Percentiles rank a stretch among this genome's conserved stretches.
These are phyloP conservation scores for Abrostola tripartita DNA, from an alignment of 2,888 invertebrate genomes.

Conservation along the genomic window DNA sequence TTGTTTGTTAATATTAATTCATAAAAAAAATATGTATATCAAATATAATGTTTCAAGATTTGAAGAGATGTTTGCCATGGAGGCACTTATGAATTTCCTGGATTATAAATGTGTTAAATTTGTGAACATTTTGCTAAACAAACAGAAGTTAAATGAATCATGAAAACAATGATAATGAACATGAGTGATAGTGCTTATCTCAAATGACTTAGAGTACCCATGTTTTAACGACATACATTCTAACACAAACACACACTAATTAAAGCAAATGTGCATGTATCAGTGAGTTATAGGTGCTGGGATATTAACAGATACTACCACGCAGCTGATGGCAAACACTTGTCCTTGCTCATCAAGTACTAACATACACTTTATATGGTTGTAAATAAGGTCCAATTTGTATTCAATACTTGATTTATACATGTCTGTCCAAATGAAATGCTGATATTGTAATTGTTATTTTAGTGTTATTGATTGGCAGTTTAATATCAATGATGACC, in stretches of 20 bases:
- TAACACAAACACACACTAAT: not conserved
- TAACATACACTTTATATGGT: no score
- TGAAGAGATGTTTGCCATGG: no score
- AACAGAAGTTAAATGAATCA: no score
- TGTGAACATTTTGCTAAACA: no score
- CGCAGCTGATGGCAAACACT: not conserved
- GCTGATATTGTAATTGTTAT: not conserved
- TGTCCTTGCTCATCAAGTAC: not conserved
- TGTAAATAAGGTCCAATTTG: no score
- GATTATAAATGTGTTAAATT: no score
- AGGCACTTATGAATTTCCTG: no score
- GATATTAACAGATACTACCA: not conserved
- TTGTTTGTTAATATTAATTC: no score
- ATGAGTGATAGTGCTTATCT: constrained; percentile 15
- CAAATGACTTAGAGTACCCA: constrained; percentile 3
- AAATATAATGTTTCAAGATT: no score
- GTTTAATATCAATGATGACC: not conserved
- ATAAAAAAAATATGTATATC: no score
- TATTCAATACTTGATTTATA: no score
- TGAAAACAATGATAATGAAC: constrained; percentile 8
- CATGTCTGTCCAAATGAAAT: no score
- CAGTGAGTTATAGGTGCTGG: not conserved
- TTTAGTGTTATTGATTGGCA: constrained; percentile 1
- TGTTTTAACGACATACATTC: constrained; percentile 4
- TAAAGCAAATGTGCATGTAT: not conserved